A percentile compares a stretch with the other conserved stretches of the same genome.
phyloP scores from a whole-genome alignment of 2,888 invertebrate genomes.

The Lucinisca nassula region DNA sequence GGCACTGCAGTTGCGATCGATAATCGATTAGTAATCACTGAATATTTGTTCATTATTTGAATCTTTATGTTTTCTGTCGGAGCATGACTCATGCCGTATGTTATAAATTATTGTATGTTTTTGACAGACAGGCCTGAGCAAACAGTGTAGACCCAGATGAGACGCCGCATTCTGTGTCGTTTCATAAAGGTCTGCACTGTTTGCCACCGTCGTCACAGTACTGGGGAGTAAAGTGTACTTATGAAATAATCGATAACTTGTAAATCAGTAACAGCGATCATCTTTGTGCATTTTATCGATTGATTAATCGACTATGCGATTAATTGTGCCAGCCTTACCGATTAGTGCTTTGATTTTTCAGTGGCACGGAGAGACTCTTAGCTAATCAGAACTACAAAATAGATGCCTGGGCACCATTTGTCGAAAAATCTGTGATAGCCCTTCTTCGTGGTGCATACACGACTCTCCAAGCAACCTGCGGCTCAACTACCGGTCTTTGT shows the following conservation, averaged over 20 bases:
- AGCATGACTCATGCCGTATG: too few species aligned
- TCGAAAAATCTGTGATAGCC: conserved; percentile 43
- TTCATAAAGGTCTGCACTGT: too few species aligned
- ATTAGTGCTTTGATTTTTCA: background rate
- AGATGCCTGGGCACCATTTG: conserved; percentile 62
- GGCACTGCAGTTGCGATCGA: too few species aligned
- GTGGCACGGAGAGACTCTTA: conserved; percentile 22
- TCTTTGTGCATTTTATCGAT: too few species aligned
- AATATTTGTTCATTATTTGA: too few species aligned
- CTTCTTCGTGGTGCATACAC: conserved; percentile 35
- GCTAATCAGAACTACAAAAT: conserved; percentile 30
- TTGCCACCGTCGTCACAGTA: background rate
- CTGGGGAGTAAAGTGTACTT: background rate
- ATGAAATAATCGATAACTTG: background rate
- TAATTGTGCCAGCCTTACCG: background rate
- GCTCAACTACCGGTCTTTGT: conserved; percentile 28
- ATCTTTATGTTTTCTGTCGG: too few species aligned
- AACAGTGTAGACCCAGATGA: too few species aligned
- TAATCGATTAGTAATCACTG: too few species aligned
- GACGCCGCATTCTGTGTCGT: background rate
- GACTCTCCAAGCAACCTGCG: conserved; percentile 33
- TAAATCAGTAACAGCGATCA: too few species aligned
- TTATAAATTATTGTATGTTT: too few species aligned
- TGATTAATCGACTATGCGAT: too few species aligned
- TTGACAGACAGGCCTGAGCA: too few species aligned